Evolutionary conservation across 2,888 invertebrate genomes (phyloP), one percentile per base, ranked within the genome.

Genomic region (Drosophila eohydei): DNA sequence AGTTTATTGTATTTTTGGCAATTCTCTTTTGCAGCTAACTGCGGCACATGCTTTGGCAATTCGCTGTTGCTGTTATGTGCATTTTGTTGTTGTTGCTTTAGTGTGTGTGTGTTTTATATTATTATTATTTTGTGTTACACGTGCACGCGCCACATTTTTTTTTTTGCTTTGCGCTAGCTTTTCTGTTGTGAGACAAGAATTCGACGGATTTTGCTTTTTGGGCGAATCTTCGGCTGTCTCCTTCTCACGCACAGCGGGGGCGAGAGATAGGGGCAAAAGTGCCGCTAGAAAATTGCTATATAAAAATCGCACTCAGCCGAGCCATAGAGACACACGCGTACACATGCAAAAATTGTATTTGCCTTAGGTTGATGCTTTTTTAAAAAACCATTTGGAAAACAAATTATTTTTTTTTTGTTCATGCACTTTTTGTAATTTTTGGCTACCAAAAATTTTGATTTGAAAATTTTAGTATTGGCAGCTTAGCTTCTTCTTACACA

Each of bases 111-210:
- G 16, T 41, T 68, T 72, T 48, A 43, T 38, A 46, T 56, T 38
- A 30, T 46, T 75, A 50, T 57, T 61, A 38, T 43, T 51, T 55
- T 54, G 40, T 66, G 51, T 74, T 74, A 89, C 84, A 89, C 89
- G 85, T 89, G 89, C 88, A 75, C 82, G 85, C 74, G 80, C 74
- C 79, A 84, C 89, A 89, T 85, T 87, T 73, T 78, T 73, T 78
- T 57, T 32, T 30, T 56, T 62, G 57, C 48, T 59, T 62, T 69
- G 51, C 57, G 28, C 57, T 55, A 43, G 51, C 51, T 61, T 72
- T 57, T 59, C 46, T 48, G 38, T 40, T 58, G 58, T 58, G 46
- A 21, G 38, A 38, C 28, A 14, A 48, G 30, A 48, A 57, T 60
- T 72, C 43, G 56, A 14, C 59, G 40, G 50, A n/a, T n/a, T 69